Evolutionary conservation across 2,888 invertebrate species (phyloP), one percentile per base, ranked within the genome.

Genomic region (Arrhopalites spinosus): DNA sequence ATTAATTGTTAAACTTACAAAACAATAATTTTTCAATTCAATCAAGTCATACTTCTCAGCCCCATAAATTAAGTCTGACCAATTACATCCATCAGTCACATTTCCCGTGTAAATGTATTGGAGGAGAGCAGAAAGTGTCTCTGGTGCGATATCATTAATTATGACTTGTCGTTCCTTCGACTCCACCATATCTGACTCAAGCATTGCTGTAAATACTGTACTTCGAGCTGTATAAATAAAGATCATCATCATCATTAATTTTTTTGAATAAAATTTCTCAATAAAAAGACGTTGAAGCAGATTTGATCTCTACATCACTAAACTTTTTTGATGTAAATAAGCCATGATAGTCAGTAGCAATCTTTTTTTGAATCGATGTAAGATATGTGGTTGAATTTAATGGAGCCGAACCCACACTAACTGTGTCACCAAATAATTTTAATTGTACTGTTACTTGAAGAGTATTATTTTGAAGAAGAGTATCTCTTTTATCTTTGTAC

Each of bases 31-130:
- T 23, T 71, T 71, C 23, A 71, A 25, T 43, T 71, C 36, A 11
- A 36, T 29, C 17, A 71, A 29, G 30, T 71, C 71, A 59, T 71
- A 71, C 43, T 71, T 71, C 30, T 71, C 71, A 27, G 71, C 71
- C 23, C 71, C 71, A 59, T 71, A 71, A 23, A 71, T 71, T 17
- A 71, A 53, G 2, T 71, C 71, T 0, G 71, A 7, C 53, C 30
- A 71, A 1, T 11, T 20, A 11, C n/a, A 11, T 1, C 20, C 11
- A 1, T 36, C 53, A n/a, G 30, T n/a, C 0, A 69, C 69, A 20
- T 59, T 71, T 20, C 71, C 71, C 1, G 71, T 59, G 43, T 71
- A 71, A 43, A 71, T 71, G 43, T 71, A 71, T 0, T 11, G 5
- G 13, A 71, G 30, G 1, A 71, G 23, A 1, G 71, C 36, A 0